A percentile compares a stretch with the other conserved stretches of the same genome.
Conservation (phyloP, 2,113 vertebrate genomes). For the Gopherus evgoodei region DNA sequence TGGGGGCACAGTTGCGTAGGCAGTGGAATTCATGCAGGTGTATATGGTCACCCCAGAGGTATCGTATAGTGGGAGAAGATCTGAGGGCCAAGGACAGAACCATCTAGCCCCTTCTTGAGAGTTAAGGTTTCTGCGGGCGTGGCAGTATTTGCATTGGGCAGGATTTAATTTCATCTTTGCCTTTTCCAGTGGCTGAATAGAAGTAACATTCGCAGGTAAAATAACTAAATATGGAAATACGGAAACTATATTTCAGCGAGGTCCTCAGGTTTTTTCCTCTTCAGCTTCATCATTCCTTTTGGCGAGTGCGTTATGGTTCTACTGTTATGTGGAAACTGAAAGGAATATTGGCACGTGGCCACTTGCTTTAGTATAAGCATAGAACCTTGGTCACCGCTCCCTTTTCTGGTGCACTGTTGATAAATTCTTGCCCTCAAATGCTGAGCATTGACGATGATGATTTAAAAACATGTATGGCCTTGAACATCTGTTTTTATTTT, state of each 20-base stretch:
- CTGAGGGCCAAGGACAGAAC: background rate
- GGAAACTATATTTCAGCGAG: background rate
- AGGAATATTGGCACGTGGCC: accelerated
- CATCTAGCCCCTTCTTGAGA: accelerated
- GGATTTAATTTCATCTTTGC: accelerated
- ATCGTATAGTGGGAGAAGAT: background rate
- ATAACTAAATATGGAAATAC: background rate
- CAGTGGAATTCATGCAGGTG: background rate
- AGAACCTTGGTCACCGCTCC: background rate
- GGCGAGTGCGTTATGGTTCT: accelerated
- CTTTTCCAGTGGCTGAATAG: accelerated
- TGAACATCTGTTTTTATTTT: accelerated
- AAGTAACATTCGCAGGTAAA: accelerated
- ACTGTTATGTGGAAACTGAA: background rate
- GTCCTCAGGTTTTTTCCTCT: background rate
- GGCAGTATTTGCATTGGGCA: background rate
- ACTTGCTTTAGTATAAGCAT: accelerated
- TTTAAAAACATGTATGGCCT: accelerated
- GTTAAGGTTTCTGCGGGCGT: background rate
- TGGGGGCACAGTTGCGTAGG: background rate
- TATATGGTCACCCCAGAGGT: background rate
- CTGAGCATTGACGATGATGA: accelerated
- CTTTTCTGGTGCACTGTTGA: background rate
- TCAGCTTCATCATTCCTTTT: accelerated
- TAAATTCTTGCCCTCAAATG: accelerated